Evolutionary conservation across 2,888 invertebrate genomes (phyloP).

Genomic region (Neoitamus cyanurus): DNA sequence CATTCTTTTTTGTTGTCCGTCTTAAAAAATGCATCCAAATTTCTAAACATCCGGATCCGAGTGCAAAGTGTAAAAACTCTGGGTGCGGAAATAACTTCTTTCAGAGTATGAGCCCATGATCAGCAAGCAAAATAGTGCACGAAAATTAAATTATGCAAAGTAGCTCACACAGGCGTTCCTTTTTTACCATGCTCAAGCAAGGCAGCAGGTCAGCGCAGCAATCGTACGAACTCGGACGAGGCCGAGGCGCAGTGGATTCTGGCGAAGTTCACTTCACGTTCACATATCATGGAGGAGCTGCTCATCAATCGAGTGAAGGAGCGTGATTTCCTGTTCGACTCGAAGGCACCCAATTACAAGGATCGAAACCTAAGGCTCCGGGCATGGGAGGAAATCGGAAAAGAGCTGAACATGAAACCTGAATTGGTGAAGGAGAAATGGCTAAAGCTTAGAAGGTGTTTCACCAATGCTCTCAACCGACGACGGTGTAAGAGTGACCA

Average conservation of each 20-base stretch:
- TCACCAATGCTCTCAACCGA: slow-evolving; percentile 20
- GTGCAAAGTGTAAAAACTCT: too few species aligned
- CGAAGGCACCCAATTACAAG: slow-evolving; percentile 22
- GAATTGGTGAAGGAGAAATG: slow-evolving; percentile 26
- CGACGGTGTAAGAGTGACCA: slow-evolving; percentile 4
- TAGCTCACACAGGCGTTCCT: too few species aligned
- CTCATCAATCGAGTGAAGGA: slow-evolving; percentile 16
- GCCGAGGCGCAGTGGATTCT: background rate
- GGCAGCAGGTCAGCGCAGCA: too few species aligned
- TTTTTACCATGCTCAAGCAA: too few species aligned
- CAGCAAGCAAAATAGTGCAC: too few species aligned
- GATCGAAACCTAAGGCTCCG: slow-evolving; percentile 3
- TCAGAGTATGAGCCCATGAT: too few species aligned
- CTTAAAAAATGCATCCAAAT: too few species aligned
- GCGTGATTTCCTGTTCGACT: slow-evolving; percentile 11
- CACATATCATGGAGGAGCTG: slow-evolving; percentile 19
- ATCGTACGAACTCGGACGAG: too few species aligned
- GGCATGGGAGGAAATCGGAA: slow-evolving; percentile 38
- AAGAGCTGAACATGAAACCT: slow-evolving; percentile 23
- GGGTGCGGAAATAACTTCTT: too few species aligned
- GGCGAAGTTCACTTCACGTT: background rate
- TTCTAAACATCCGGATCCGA: too few species aligned
- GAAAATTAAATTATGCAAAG: too few species aligned
- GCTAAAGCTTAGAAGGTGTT: slow-evolving; percentile 11
- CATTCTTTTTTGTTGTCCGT: too few species aligned